Conservation (phyloP, 2,888 invertebrate genomes). For the Nipponacmea schrenckii region DNA sequence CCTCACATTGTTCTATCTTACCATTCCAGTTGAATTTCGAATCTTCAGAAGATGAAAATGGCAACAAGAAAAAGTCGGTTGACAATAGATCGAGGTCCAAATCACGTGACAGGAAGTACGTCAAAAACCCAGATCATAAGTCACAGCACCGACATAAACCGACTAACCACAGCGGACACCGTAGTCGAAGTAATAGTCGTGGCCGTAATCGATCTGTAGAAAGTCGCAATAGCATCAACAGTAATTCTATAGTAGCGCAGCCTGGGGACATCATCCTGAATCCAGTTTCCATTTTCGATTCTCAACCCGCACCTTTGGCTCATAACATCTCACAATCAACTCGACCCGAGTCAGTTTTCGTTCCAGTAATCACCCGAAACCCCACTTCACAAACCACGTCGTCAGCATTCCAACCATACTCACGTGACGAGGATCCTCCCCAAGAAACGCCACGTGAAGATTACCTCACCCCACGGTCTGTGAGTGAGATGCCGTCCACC, state of each 20-base stretch:
- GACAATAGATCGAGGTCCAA: neutral
- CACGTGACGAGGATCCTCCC: neutral
- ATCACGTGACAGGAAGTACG: constrained; percentile 4
- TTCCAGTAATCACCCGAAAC: neutral
- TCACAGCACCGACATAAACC: neutral
- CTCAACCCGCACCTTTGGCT: neutral
- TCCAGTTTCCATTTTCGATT: neutral
- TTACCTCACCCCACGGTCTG: neutral
- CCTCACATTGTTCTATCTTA: too few species aligned
- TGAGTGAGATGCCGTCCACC: neutral
- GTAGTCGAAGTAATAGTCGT: neutral
- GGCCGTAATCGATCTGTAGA: too few species aligned
- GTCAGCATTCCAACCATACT: neutral
- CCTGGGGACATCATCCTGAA: neutral
- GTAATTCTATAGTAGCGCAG: neutral
- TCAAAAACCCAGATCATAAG: neutral
- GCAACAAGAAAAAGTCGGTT: neutral
- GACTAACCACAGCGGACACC: neutral
- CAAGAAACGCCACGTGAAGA: neutral
- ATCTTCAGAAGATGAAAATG: neutral
- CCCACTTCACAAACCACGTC: neutral
- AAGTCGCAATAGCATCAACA: neutral
- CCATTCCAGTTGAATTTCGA: neutral
- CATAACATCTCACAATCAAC: neutral
- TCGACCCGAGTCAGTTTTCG: neutral